phyloP scores from a whole-genome alignment of 2,888 invertebrate species.

The Melinopterus prodromus region DNA sequence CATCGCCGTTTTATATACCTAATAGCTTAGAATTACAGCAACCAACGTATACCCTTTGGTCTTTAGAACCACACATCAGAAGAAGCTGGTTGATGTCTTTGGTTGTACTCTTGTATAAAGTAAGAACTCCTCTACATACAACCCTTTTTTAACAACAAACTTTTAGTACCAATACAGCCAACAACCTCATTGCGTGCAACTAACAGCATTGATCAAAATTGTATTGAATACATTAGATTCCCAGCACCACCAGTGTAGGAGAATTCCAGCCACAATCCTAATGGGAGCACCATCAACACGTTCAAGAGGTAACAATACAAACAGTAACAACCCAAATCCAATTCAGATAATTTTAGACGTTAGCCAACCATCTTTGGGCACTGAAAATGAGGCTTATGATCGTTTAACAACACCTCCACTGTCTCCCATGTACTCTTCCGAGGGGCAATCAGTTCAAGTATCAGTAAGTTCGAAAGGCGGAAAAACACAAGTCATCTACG shows the following conservation, averaged over 20 bases:
- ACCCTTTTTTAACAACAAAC: neutral
- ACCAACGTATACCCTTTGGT: constrained; percentile 86
- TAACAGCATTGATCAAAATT: constrained; percentile 85
- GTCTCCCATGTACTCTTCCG: constrained; percentile 70
- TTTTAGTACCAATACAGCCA: constrained; percentile 78
- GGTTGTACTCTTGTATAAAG: constrained; percentile 95
- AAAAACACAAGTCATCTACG: constrained; percentile 58
- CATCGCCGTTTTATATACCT: constrained; percentile 73
- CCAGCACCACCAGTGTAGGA: constrained; percentile 90
- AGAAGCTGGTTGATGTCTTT: constrained; percentile 94
- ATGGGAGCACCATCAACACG: constrained; percentile 75
- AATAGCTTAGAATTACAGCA: constrained; percentile 67
- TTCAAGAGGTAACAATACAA: constrained; percentile 66
- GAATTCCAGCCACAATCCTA: constrained; percentile 81
- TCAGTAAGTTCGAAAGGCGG: constrained; percentile 58
- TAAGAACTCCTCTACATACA: constrained; percentile 54
- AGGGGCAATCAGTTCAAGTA: constrained; percentile 62
- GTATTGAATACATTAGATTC: constrained; percentile 92
- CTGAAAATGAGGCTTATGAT: constrained; percentile 69
- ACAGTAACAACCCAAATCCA: neutral
- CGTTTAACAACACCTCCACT: constrained; percentile 64
- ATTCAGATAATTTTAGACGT: constrained; percentile 64
- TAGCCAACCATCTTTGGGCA: constrained; percentile 79
- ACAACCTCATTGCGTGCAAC: constrained; percentile 73
- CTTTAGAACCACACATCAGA: constrained; percentile 85